These are phyloP conservation scores for Drosophila chauvacae DNA, from an alignment of 1,140 invertebrate species.

Conservation along the genomic window DNA sequence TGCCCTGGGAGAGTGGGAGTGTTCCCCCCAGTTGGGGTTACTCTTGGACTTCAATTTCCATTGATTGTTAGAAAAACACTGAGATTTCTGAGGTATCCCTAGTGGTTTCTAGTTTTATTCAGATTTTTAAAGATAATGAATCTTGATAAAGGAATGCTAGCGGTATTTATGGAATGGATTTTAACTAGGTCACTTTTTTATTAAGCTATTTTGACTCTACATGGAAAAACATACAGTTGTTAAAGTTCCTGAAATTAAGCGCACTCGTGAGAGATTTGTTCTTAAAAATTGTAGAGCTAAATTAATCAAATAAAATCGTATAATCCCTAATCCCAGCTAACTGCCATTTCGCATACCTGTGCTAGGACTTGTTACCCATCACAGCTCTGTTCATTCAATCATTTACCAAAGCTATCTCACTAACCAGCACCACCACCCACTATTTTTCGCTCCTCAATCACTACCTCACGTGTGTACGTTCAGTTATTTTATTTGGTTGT, in stretches of 20 bases:
- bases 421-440: background rate
- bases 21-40: background rate
- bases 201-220: too few relatives aligned
- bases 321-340: background rate
- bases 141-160: background rate
- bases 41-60: background rate
- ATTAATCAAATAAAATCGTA: too few relatives aligned
- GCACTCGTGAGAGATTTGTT: too few relatives aligned
- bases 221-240: background rate
- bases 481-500: conserved; percentile 71
- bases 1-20: background rate
- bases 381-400: conserved; percentile 8
- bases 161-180: too few relatives aligned
- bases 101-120: background rate
- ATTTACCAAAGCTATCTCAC: conserved; percentile 8
- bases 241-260: background rate
- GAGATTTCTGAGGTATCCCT: too few relatives aligned
- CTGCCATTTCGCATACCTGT: background rate
- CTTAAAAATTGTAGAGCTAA: background rate
- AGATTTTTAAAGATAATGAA: background rate
- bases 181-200: too few relatives aligned
- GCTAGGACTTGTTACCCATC: background rate
- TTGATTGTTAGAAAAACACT: background rate
- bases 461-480: conserved; percentile 49
- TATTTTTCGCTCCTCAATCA: conserved; percentile 14